Conservation (phyloP, 2,888 invertebrate genomes). For the Pedicia rivosa region DNA sequence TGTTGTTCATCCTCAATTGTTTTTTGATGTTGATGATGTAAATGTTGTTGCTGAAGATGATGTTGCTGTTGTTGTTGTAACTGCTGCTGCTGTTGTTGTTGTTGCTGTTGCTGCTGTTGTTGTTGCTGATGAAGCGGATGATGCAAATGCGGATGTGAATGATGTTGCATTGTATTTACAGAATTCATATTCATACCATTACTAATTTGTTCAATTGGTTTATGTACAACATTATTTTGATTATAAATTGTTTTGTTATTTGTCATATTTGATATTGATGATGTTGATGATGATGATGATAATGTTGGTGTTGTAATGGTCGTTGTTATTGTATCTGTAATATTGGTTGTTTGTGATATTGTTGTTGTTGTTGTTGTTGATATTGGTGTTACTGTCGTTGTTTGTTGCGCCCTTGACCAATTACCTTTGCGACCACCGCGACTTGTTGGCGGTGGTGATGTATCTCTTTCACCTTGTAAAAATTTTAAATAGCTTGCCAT, state of each 20-base stretch:
- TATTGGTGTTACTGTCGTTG: neutral
- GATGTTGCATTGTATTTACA: slow-evolving; percentile 21
- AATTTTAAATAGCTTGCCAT: slow-evolving; percentile 81
- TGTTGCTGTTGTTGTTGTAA: slow-evolving; percentile 15
- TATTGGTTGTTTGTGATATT: slow-evolving; percentile 17
- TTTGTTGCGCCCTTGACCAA: slow-evolving; percentile 27
- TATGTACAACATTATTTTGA: neutral
- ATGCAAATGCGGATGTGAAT: slow-evolving; percentile 33
- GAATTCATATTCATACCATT: slow-evolving; percentile 2
- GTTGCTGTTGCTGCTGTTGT: slow-evolving; percentile 12
- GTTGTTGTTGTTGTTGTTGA: slow-evolving; percentile 13
- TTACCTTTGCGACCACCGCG: slow-evolving; percentile 49
- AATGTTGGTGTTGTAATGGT: slow-evolving; percentile 14
- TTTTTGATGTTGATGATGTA: slow-evolving; percentile 14
- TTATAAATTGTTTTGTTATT: neutral
- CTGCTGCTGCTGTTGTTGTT: slow-evolving; percentile 9
- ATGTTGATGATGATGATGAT: neutral
- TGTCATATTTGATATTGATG: neutral
- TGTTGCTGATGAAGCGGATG: slow-evolving; percentile 31
- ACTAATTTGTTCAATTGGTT: slow-evolving; percentile 2
- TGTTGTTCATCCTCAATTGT: neutral
- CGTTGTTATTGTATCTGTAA: slow-evolving; percentile 11
- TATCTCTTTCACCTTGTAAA: slow-evolving; percentile 65
- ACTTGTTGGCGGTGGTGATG: slow-evolving; percentile 59
- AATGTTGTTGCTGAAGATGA: slow-evolving; percentile 32